Percentiles rank a stretch among this genome's conserved stretches.
Conservation (phyloP, 2,113 vertebrate species). For the Perca fluviatilis region DNA sequence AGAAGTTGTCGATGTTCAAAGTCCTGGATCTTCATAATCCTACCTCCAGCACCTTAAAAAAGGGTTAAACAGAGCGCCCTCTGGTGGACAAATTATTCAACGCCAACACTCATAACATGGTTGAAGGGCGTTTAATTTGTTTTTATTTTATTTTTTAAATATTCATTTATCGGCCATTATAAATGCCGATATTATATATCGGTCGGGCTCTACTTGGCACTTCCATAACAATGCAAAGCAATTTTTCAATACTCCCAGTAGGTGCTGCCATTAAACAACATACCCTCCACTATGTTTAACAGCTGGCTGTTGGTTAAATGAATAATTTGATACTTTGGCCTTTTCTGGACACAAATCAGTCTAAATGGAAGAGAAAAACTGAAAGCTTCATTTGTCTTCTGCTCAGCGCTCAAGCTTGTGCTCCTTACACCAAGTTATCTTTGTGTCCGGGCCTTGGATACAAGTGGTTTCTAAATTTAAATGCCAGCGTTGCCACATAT, state of each 20-base stretch:
- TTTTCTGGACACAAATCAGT: background rate
- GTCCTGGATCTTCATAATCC: too few relatives aligned
- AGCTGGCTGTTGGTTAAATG: background rate
- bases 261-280: background rate
- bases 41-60: too few relatives aligned
- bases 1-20: too few relatives aligned
- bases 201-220: background rate
- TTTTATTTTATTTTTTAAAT: too few relatives aligned
- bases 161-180: too few relatives aligned
- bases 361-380: background rate
- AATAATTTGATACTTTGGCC: background rate
- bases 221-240: background rate
- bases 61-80: too few relatives aligned
- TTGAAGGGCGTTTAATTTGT: too few relatives aligned
- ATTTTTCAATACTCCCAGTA: background rate
- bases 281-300: background rate
- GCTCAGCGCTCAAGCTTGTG: background rate
- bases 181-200: too few relatives aligned
- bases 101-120: too few relatives aligned
- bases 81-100: too few relatives aligned
- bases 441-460: background rate
- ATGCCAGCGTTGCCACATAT: background rate
- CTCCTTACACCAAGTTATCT: background rate
- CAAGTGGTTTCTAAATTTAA: background rate
- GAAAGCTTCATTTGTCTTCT: background rate